Conservation (phyloP, 2,888 invertebrate species). For the Stenchaetothrips biformis region DNA sequence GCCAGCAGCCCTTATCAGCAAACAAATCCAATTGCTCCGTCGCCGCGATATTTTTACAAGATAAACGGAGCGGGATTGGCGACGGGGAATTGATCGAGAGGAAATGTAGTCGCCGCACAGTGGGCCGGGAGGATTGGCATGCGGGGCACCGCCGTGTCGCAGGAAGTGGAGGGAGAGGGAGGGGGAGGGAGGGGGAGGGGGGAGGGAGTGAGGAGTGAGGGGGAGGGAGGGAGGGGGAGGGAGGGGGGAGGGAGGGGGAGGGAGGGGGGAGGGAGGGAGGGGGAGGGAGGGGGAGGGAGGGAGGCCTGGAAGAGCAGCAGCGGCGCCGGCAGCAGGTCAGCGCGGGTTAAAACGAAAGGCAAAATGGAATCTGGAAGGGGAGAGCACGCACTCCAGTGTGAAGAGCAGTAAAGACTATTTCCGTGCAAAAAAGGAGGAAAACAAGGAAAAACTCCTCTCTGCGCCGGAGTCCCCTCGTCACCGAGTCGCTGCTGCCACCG, state of each 20-base stretch:
- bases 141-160: neutral
- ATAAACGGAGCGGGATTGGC: neutral
- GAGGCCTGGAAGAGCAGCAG: too few species aligned
- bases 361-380: too few species aligned
- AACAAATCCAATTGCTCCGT: neutral
- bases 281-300: neutral
- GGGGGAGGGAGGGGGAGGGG: neutral
- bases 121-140: neutral
- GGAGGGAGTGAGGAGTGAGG: neutral
- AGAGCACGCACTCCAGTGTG: too few species aligned
- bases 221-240: neutral
- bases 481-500: too few species aligned
- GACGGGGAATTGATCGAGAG: neutral
- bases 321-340: too few species aligned
- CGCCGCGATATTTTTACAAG: conserved; percentile 8
- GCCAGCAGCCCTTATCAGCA: too few species aligned
- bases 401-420: too few species aligned
- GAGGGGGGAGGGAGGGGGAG: neutral
- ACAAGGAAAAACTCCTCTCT: too few species aligned
- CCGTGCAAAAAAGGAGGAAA: too few species aligned
- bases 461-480: too few species aligned
- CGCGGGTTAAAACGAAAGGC: too few species aligned
- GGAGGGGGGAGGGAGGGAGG: neutral
- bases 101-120: neutral
- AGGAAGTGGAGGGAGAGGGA: neutral